phyloP scores from a whole-genome alignment of 2,888 invertebrate genomes.

The Limnephilus rhombicus region DNA sequence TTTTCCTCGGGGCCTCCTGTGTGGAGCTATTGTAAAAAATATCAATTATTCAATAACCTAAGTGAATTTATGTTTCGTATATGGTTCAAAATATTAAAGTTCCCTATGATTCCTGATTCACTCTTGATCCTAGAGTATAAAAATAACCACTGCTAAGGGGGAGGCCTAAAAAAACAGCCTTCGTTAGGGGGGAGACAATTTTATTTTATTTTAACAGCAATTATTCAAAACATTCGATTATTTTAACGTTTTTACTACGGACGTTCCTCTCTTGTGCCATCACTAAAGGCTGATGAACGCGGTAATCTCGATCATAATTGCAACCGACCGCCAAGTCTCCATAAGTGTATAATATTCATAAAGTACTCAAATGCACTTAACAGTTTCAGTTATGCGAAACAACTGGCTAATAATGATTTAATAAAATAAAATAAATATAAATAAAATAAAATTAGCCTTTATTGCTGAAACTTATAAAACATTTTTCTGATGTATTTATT shows the following conservation, averaged over 20 bases:
- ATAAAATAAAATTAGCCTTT: no score
- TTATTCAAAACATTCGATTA: background rate
- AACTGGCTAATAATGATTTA: no score
- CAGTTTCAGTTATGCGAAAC: background rate
- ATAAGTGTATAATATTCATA: background rate
- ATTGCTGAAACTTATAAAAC: no score
- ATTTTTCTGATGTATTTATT: no score
- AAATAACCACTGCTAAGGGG: no score
- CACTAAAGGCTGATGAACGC: background rate
- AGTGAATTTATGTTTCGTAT: background rate
- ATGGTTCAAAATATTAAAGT: no score
- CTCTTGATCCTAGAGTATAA: no score
- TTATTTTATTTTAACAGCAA: background rate
- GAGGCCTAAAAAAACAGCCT: background rate
- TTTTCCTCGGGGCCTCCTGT: no score
- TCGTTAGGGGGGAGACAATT: background rate
- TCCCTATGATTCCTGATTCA: background rate
- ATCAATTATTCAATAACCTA: background rate
- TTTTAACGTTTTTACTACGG: background rate
- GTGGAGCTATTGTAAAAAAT: no score
- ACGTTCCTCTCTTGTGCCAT: background rate
- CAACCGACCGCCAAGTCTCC: background rate
- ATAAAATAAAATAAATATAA: no score
- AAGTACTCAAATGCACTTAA: background rate
- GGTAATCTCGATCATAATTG: background rate